phyloP scores from a whole-genome alignment of 2,888 invertebrate species.

The Chloroclysta siterata region DNA sequence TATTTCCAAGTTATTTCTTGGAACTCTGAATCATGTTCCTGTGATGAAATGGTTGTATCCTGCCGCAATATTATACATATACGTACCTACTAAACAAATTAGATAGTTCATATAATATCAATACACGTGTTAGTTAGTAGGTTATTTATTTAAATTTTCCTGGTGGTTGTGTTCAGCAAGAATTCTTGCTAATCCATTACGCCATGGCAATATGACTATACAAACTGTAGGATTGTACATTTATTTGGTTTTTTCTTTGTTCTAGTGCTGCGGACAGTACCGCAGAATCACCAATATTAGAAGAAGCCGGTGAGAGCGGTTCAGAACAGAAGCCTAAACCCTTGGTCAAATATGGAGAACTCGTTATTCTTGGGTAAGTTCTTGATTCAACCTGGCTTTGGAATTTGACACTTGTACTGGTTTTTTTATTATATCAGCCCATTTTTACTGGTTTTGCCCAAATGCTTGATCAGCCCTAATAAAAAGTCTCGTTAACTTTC shows the following conservation, averaged over 20 bases:
- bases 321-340: slow-evolving; percentile 91
- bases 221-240: neutral
- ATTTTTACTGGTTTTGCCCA: neutral
- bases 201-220: neutral
- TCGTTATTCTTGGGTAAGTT: slow-evolving; percentile 96
- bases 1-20: slow-evolving; percentile 10
- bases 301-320: slow-evolving; percentile 90
- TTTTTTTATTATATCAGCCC: neutral
- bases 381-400: neutral
- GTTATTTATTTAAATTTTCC: no score
- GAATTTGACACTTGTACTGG: neutral
- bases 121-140: no score
- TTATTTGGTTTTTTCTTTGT: slow-evolving; percentile 45
- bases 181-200: neutral
- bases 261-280: slow-evolving; percentile 81
- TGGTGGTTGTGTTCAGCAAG: no score
- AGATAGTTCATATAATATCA: no score
- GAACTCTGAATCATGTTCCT: slow-evolving; percentile 27
- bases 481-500: no score
- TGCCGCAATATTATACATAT: neutral
- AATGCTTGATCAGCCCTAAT: neutral
- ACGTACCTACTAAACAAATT: no score
- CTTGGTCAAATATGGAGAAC: slow-evolving; percentile 94
- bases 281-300: slow-evolving; percentile 90
- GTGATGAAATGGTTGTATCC: slow-evolving; percentile 8